These are phyloP conservation scores for Acanthurus tractus DNA, from an alignment of 2,797 vertebrate genomes.

Conservation along the genomic window DNA sequence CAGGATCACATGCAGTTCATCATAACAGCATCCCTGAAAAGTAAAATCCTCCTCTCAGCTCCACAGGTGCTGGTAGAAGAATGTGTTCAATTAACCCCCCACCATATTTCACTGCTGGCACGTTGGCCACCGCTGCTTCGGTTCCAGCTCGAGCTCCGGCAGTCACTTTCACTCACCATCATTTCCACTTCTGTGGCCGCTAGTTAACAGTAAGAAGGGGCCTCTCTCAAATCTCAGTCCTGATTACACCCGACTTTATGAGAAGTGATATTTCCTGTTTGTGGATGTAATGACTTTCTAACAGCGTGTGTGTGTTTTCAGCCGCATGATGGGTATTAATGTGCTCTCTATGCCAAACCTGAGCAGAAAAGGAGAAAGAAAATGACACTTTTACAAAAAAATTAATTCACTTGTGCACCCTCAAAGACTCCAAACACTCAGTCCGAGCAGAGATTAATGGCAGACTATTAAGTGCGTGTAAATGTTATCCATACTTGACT, in stretches of 20 bases:
- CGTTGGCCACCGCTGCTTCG: neutral
- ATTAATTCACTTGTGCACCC: conserved; percentile 8
- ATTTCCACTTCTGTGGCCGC: conserved; percentile 6
- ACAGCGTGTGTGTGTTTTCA: neutral
- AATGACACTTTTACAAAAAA: conserved; percentile 16
- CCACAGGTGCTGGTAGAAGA: conserved; percentile 36
- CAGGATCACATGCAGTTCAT: conserved; percentile 32
- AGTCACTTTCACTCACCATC: conserved; percentile 17
- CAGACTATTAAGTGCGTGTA: conserved; percentile 31
- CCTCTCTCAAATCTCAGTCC: neutral
- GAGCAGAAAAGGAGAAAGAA: neutral
- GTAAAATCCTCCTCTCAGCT: conserved; percentile 40
- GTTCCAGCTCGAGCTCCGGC: conserved; percentile 16
- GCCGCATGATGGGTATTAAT: conserved; percentile 30
- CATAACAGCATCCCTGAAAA: conserved; percentile 34
- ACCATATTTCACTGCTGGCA: conserved; percentile 22
- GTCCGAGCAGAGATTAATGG: conserved; percentile 45
- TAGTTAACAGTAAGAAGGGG: neutral
- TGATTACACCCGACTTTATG: conserved; percentile 13
- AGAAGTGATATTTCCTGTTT: conserved; percentile 7
- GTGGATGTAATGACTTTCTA: conserved; percentile 21
- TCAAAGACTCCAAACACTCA: conserved; percentile 15
- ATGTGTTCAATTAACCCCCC: conserved; percentile 40
- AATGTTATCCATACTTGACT: conserved; percentile 47
- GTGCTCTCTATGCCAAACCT: neutral